Evolutionary conservation across 2,113 vertebrate species (phyloP).

Genomic region (Corythoichthys haematopterus): DNA sequence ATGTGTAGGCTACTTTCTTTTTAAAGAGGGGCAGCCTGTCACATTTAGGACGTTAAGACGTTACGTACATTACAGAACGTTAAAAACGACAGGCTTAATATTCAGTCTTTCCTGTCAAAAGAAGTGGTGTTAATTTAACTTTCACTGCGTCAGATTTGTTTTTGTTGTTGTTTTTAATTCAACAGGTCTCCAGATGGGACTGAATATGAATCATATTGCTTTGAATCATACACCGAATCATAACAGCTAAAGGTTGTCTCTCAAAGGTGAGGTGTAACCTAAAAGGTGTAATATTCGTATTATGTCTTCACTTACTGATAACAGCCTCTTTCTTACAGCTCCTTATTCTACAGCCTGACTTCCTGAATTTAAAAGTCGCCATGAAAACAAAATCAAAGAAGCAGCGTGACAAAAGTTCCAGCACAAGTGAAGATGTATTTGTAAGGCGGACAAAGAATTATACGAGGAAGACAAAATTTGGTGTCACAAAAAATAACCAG

Average conservation of each 20-base stretch:
- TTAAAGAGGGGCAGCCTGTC: no score
- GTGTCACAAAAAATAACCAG: accelerated
- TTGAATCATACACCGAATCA: conserved; percentile 33
- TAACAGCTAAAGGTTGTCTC: not conserved
- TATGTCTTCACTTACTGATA: not conserved
- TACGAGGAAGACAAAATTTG: not conserved
- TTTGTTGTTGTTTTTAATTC: conserved; percentile 4
- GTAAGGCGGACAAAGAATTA: not conserved
- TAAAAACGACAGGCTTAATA: no score
- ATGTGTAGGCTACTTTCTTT: no score
- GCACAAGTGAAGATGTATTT: not conserved
- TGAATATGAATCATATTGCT: conserved; percentile 8
- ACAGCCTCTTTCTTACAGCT: conserved; percentile 27
- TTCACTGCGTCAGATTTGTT: not conserved
- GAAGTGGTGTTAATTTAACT: not conserved
- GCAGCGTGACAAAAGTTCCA: not conserved
- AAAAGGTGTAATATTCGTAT: not conserved
- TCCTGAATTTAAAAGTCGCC: conserved; percentile 20
- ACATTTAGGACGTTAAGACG: no score
- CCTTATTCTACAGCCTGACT: conserved; percentile 23
- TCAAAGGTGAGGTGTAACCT: not conserved
- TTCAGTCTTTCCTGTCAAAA: no score
- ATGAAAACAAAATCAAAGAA: conserved; percentile 24
- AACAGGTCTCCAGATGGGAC: conserved; percentile 4
- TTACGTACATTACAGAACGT: no score